Evolutionary conservation across 2,888 invertebrate species (phyloP).

Genomic region (Myopa testacea): DNA sequence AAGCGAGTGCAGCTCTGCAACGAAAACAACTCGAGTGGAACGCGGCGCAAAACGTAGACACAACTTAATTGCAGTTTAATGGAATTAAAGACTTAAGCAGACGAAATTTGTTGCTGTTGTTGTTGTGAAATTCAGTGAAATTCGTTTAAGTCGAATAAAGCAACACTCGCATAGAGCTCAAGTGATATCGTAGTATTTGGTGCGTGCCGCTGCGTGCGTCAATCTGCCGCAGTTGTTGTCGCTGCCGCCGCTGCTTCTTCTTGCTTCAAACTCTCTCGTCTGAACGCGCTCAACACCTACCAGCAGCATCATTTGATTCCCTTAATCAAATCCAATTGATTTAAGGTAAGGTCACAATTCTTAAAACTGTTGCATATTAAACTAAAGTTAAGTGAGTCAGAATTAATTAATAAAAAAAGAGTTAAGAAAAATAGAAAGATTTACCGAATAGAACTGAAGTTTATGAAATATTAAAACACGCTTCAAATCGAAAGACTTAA

Average conservation of each 20-base stretch:
- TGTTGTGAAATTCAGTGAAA: background rate
- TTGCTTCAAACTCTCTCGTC: no score
- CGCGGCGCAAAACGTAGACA: slow-evolving; percentile 10
- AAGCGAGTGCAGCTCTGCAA: slow-evolving; percentile 5
- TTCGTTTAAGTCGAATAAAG: background rate
- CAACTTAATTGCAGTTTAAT: background rate
- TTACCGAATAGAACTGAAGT: no score
- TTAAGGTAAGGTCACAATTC: no score
- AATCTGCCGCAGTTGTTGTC: background rate
- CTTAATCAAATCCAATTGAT: no score
- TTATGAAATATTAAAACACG: background rate
- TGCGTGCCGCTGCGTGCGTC: background rate
- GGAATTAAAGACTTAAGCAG: background rate
- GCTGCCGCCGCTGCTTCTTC: no score
- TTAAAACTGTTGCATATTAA: no score
- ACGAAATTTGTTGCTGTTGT: background rate
- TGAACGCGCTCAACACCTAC: no score
- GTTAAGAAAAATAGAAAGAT: no score
- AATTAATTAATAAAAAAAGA: no score
- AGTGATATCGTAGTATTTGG: background rate
- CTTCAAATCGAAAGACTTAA: slow-evolving; percentile 49
- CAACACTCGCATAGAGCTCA: background rate
- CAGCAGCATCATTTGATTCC: no score
- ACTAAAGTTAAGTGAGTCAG: no score
- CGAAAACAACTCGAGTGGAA: slow-evolving; percentile 19